phyloP scores from a whole-genome alignment of 2,113 vertebrate genomes.

The Origma solitaria region DNA sequence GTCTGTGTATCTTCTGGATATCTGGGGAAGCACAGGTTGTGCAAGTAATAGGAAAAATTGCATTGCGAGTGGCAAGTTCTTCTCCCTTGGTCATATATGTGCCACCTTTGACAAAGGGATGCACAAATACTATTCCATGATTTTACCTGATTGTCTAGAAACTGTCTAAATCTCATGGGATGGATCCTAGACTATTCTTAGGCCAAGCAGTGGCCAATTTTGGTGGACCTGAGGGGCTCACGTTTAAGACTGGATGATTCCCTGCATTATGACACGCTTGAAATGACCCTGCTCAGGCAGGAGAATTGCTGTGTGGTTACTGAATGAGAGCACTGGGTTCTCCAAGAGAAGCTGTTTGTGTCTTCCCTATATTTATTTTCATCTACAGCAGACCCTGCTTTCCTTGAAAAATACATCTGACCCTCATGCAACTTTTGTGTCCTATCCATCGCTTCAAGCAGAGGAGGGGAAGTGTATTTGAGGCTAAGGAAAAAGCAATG shows the following conservation, averaged over 20 bases:
- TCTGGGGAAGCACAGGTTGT: not conserved
- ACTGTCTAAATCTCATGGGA: not conserved
- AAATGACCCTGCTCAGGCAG: not conserved
- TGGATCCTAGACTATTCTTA: not conserved
- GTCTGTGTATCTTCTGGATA: not conserved
- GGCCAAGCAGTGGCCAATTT: not conserved
- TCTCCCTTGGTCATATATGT: not conserved
- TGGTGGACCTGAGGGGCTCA: not conserved
- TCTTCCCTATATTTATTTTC: not conserved
- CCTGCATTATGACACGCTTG: not conserved
- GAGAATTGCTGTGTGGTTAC: not conserved
- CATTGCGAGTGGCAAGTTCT: not conserved
- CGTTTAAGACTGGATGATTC: not conserved
- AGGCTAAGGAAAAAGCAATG: not conserved
- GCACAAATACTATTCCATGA: not conserved
- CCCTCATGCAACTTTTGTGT: not conserved
- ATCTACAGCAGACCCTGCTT: not conserved
- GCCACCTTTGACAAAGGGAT: not conserved
- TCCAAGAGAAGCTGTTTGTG: not conserved
- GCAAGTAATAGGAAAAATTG: not conserved
- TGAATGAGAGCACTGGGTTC: not conserved
- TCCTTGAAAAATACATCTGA: not conserved
- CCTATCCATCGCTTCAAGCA: not conserved
- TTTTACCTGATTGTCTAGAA: not conserved
- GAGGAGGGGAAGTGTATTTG: not conserved